Percentiles rank a stretch among this genome's conserved stretches.
Evolutionary conservation across 2,113 vertebrate genomes (phyloP).

Genomic region (Sinocyclocheilus grahami): DNA sequence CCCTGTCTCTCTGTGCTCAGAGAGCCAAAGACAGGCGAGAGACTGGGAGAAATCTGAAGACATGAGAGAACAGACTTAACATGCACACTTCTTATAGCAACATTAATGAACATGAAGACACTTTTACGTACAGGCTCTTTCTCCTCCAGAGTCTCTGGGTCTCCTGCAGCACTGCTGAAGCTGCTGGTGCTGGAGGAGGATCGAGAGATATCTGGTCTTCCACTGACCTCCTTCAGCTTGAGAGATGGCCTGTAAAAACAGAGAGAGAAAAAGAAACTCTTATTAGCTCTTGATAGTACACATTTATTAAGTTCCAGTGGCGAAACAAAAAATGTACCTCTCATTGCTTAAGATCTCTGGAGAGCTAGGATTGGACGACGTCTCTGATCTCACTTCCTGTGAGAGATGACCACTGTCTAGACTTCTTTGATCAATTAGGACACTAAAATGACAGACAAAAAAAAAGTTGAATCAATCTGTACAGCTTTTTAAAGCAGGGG

Average conservation of each 20-base stretch:
- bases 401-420: slow-evolving; percentile 82
- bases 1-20: slow-evolving; percentile 75
- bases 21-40: slow-evolving; percentile 78
- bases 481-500: neutral
- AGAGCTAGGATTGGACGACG: slow-evolving; percentile 91
- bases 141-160: slow-evolving; percentile 83
- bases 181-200: slow-evolving; percentile 92
- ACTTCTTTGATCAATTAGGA: slow-evolving; percentile 82
- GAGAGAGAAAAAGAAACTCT: neutral
- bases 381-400: slow-evolving; percentile 87
- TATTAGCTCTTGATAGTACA: neutral
- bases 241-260: slow-evolving; percentile 72
- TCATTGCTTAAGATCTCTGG: slow-evolving; percentile 90
- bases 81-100: neutral
- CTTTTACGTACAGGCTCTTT: slow-evolving; percentile 78
- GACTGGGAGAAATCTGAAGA: slow-evolving; percentile 72
- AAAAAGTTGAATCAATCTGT: too few relatives aligned
- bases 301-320: neutral
- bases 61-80: neutral
- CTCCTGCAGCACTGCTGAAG: slow-evolving; percentile 83
- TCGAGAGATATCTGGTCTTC: slow-evolving; percentile 83
- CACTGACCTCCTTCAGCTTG: slow-evolving; percentile 84
- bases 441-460: slow-evolving; percentile 64
- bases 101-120: neutral
- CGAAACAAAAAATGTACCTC: slow-evolving; percentile 71